phyloP scores from a whole-genome alignment of 2,113 vertebrate genomes.

The Microcebus jonahi region DNA sequence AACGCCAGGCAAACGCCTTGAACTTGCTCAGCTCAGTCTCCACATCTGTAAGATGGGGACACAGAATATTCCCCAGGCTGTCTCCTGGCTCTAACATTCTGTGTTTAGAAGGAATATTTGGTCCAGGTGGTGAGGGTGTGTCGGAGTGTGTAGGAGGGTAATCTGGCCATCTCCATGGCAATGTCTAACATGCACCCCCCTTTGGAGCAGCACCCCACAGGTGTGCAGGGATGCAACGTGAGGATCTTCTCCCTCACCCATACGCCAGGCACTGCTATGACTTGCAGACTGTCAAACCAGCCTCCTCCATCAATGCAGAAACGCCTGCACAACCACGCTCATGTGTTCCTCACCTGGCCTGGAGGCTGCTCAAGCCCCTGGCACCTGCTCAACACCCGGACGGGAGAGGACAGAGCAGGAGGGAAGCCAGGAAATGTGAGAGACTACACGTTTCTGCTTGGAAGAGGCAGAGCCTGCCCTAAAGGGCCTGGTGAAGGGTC shows the following conservation, averaged over 20 bases:
- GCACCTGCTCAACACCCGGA: not conserved
- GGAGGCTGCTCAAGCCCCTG: not conserved
- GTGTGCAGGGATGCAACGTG: too few species aligned
- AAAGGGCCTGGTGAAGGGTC: not conserved
- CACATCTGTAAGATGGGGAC: not conserved
- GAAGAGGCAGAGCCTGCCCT: not conserved
- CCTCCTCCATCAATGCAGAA: not conserved
- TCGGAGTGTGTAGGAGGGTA: not conserved
- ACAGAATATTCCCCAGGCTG: not conserved
- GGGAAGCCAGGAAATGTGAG: not conserved
- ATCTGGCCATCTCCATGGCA: not conserved
- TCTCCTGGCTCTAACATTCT: not conserved
- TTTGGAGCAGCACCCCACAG: not conserved
- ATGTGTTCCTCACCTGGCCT: not conserved
- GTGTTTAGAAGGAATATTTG: not conserved
- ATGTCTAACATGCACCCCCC: not conserved
- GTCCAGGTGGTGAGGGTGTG: not conserved
- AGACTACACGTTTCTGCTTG: not conserved
- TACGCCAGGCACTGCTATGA: accelerated
- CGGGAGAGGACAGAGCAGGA: not conserved
- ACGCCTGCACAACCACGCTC: too few species aligned
- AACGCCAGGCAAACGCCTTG: not conserved
- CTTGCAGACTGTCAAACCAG: not conserved
- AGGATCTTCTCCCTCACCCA: not conserved
- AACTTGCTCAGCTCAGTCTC: not conserved